Conservation (phyloP, 92 coral and sea anemone genomes). For the Parazoanthus darwini region DNA sequence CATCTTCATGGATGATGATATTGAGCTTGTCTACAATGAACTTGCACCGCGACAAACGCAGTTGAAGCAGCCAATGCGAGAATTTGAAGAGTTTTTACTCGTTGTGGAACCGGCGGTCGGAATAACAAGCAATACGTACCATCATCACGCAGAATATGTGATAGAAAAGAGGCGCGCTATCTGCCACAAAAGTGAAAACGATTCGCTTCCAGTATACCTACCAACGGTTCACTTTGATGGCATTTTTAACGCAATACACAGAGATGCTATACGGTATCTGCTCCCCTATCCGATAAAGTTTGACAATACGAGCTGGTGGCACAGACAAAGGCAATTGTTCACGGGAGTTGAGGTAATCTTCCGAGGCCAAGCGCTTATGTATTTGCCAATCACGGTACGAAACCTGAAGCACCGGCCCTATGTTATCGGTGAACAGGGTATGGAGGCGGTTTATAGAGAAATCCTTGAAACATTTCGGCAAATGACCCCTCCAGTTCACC, state of each 20-base stretch:
- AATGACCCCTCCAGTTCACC: neutral
- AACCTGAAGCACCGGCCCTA: neutral
- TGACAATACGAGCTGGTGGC: constrained; percentile 41
- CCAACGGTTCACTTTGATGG: constrained; percentile 45
- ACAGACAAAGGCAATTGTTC: constrained; percentile 24
- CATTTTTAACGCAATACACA: constrained; percentile 42
- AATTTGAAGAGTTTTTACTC: constrained; percentile 56
- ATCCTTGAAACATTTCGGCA: neutral
- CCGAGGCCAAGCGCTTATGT: constrained; percentile 47
- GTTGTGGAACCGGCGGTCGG: constrained; percentile 67
- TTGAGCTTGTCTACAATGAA: neutral
- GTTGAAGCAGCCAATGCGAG: constrained; percentile 45
- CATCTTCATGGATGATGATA: constrained; percentile 54
- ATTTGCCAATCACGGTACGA: constrained; percentile 30
- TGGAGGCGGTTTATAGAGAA: neutral
- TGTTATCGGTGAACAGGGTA: neutral
- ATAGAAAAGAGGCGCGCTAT: constrained; percentile 25
- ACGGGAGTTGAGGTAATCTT: constrained; percentile 49
- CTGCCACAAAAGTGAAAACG: neutral
- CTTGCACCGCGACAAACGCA: constrained; percentile 24
- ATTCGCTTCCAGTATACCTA: neutral
- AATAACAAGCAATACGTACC: constrained; percentile 10
- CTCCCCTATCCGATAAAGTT: constrained; percentile 27
- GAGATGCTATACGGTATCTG: constrained; percentile 18
- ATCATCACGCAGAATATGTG: neutral